Evolutionary conservation across 2,888 invertebrate species (phyloP).

Genomic region (Tromatobia lineatoria): DNA sequence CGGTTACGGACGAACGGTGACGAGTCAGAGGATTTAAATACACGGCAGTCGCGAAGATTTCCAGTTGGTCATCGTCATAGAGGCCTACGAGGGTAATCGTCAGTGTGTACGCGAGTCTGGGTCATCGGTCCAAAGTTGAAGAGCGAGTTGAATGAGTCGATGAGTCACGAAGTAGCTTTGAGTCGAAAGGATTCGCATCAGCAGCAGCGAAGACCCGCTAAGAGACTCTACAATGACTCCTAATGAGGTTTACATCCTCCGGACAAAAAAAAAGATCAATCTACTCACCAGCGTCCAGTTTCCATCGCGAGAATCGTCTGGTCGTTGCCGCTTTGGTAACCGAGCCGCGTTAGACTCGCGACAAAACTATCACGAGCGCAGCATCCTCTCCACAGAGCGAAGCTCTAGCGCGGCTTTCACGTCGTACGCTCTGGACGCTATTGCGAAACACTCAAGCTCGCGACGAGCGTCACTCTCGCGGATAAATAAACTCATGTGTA

Average conservation of each 20-base stretch:
- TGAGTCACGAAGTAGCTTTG: constrained; percentile 6
- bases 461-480: neutral
- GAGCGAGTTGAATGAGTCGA: constrained; percentile 27
- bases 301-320: constrained; percentile 41
- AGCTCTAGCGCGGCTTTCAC: constrained; percentile 15
- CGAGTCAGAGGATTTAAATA: constrained; percentile 11
- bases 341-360: neutral
- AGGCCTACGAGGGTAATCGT: constrained; percentile 12
- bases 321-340: constrained; percentile 36
- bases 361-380: neutral
- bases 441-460: constrained; percentile 44
- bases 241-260: neutral
- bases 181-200: neutral
- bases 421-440: constrained; percentile 32
- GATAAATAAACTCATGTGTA: constrained; percentile 36
- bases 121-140: constrained; percentile 52
- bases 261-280: neutral
- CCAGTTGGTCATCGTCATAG: constrained; percentile 5
- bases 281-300: constrained; percentile 57
- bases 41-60: neutral
- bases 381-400: neutral
- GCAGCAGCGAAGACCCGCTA: neutral
- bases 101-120: constrained; percentile 38
- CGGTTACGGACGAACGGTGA: neutral
- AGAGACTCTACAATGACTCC: neutral